Base-by-base conservation (phyloP, 2,797 vertebrate genomes). In the Gymnoscopelus microlampas region DNA sequence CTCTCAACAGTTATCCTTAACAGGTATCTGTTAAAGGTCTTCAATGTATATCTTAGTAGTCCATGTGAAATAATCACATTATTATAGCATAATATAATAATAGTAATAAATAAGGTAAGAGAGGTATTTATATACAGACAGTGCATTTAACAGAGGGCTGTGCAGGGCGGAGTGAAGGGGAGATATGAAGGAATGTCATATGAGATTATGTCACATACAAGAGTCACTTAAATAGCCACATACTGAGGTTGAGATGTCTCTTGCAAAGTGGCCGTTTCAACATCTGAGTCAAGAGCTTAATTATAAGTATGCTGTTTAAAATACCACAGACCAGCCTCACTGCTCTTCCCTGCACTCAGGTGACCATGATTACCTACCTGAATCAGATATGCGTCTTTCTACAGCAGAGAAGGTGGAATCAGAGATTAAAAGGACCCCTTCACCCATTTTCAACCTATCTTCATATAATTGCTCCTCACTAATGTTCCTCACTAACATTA, bases 261-360 rank as follows among this genome's bases (percentile, higher is more conserved):
- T 13, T 51, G 4, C 2, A 69, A 53, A 64, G 11, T 24, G 51
- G n/a, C 57, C 39, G 61, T 53, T 76, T 77, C 14, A 81, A 60
- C 48, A 67, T 1, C 6, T 54, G 78, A 80, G 54, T 80, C 73
- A 69, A 67, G 61, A 69, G 56, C 6, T 49, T 14, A 26, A 65
- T 58, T 68, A 14, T 35, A 73, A 56, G 67, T 76, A 63, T 68
- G 70, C 63, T 39, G 65, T 62, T 66, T 44, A 35, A 44, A 81
- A 61, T 0, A 3, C 15, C 60, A 65, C 64, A 71, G 39, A 71
- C 15, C 12, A 51, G 6, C 50, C 50, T 51, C 50, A 13, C 50
- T 51, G 12, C 50, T 15, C 68, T 69, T 75, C 66, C 67, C 74
- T 60, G 13, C 49, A 50, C 49, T 50, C 49, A 50, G 51, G 35